These are phyloP conservation scores for Perithous albicinctus DNA, from an alignment of 2,888 invertebrate species.

Conservation along the genomic window DNA sequence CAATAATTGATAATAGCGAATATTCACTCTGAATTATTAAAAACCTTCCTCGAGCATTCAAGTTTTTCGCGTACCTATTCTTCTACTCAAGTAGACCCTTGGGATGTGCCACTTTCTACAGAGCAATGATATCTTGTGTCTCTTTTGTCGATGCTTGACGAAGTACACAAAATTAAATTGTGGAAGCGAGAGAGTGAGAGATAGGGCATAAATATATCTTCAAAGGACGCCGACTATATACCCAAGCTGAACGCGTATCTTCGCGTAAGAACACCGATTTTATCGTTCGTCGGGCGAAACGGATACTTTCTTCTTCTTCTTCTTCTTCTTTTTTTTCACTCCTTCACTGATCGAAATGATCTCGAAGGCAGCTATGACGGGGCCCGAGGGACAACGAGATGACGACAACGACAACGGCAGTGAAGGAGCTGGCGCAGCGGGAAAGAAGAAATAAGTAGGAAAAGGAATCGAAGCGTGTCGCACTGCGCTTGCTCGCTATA, in stretches of 20 bases:
- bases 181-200: conserved; percentile 32
- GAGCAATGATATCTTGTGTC: neutral
- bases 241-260: conserved; percentile 54
- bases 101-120: neutral
- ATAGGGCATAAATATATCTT: conserved; percentile 40
- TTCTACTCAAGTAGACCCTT: neutral
- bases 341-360: conserved; percentile 40
- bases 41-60: neutral
- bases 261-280: conserved; percentile 67
- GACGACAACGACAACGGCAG: conserved; percentile 1
- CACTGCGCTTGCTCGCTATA: conserved; percentile 5
- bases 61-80: neutral
- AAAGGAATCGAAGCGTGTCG: conserved; percentile 47
- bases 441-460: conserved; percentile 10
- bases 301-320: conserved; percentile 71
- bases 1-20: too few relatives aligned
- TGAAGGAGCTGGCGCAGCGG: conserved; percentile 22
- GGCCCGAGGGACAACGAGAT: conserved; percentile 23
- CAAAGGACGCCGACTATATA: conserved; percentile 62
- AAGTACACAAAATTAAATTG: conserved; percentile 20
- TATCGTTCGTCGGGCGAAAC: conserved; percentile 73
- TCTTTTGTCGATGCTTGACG: neutral
- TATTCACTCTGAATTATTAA: too few relatives aligned
- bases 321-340: conserved; percentile 55
- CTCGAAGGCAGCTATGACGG: conserved; percentile 21